Base-by-base conservation (phyloP, 1,140 invertebrate genomes). In the Drosophila orena region DNA sequence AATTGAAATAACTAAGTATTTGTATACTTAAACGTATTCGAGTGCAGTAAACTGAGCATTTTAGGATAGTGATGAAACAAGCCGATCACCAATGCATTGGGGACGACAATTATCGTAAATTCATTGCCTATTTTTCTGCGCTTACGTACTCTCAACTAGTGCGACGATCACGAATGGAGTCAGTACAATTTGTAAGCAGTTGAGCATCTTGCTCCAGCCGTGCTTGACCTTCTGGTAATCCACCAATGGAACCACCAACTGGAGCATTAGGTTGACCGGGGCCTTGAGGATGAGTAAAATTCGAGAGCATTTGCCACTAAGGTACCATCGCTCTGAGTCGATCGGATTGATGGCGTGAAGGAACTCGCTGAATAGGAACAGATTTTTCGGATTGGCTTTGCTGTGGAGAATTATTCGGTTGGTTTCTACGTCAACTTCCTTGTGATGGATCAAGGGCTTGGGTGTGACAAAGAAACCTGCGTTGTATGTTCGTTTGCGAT, bases 151-250 rank as follows among this genome's bases (percentile, higher is more conserved):
- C 5, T 79, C 49, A 5, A 60, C n/a, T 0, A 77, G 15, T 0
- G 52, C 15, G 0, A 71, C 24, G 2, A 65, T 4, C 0, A 68
- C 2, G 15, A 81, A 79, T 0, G 81, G 83, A 40, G 54, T 79
- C n/a, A 64, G 34, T 0, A 88, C n/a, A 11, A 86, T 64, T 24
- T 86, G 81, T 2, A 53, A 17, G n/a, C 81, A 88, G 38, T 86
- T 86, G 22, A 86, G 69, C 44, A 88, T 15, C 56, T 86, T 86
- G 60, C 69, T 64, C 81, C 81, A 86, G 14, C 81, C 83, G 20
- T 86, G 81, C 60, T 86, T 86, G 22, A 61, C 24, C 40, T 3
- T 11, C 30, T 65, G 57, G 15, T 62, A 88, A 37, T 88, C 52
- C n/a, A 86, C 78, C 6, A 35, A 42, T 3, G 81, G 81, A 27